Evolutionary conservation across 2,888 invertebrate species (phyloP).

Genomic region (Agrochola circellaris): DNA sequence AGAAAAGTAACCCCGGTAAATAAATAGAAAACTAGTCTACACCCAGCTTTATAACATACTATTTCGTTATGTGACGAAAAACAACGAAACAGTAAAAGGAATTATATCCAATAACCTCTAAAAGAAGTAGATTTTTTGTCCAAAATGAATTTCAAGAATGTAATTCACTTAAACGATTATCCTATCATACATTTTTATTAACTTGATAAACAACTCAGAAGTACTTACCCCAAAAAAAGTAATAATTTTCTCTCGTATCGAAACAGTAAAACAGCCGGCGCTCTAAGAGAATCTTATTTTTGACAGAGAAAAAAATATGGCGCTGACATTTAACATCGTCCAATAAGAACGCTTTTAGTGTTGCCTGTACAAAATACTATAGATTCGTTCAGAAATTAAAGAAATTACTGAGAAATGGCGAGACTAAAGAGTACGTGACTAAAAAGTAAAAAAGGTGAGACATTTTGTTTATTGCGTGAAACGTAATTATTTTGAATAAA

Average conservation of each 20-base stretch:
- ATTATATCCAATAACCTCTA: constrained; percentile 5
- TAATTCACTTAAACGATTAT: constrained; percentile 12
- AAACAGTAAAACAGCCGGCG: constrained; percentile 13
- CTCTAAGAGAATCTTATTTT: not conserved
- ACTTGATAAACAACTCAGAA: constrained; percentile 7
- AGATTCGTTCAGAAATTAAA: constrained; percentile 2
- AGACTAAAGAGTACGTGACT: constrained; percentile 12
- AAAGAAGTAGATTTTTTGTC: constrained; percentile 12
- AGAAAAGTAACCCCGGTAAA: constrained; percentile 9
- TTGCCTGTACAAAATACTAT: constrained; percentile 4
- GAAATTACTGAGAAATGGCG: constrained; percentile 8
- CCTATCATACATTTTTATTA: constrained; percentile 12
- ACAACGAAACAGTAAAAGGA: constrained; percentile 18
- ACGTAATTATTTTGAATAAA: constrained; percentile 8
- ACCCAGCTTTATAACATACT: constrained; percentile 7
- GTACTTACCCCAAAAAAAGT: constrained; percentile 7
- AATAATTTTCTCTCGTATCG: constrained; percentile 6
- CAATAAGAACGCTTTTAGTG: constrained; percentile 13
- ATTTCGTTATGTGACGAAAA: constrained; percentile 8
- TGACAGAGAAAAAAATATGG: constrained; percentile 12
- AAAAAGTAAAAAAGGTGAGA: constrained; percentile 9
- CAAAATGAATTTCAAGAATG: constrained; percentile 10
- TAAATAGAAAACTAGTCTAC: constrained; percentile 6
- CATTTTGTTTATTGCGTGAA: constrained; percentile 19
- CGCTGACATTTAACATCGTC: constrained; percentile 9